Base-by-base conservation (phyloP, 2,113 vertebrate genomes). In the Saccopteryx leptura region DNA sequence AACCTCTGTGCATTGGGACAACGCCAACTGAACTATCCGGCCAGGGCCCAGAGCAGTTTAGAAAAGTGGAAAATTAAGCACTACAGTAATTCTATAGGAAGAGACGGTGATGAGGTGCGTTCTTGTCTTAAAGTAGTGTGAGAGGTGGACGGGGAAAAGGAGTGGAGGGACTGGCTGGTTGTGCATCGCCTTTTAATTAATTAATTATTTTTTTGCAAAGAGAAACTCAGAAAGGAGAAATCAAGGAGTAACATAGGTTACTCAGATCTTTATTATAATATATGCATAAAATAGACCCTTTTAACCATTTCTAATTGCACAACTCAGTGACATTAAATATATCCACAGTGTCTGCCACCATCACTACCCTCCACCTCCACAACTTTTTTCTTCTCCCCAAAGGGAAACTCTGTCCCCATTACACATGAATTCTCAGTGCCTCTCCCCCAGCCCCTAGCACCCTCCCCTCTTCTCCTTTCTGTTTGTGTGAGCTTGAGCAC, bases 41-140 rank as follows among this genome's bases (percentile, higher is more conserved):
- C 39, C 39, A 39, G 39, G 39, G 39, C 39, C 60, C 50, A 75
- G 85, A 82, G 56, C 33, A 26, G 24, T 18, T 65, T 81, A 69
- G 68, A 33, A 48, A 14, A 4, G 24, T 28, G 68, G 61, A 52
- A 58, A 5, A 56, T n/a, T 31, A 33, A 65, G 50, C 7, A 56
- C 58, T 58, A 1, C 0, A 28, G 0, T 31, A 13, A 14, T n/a
- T 19, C 54, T 61, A 1, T 18, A 8, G 19, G 58, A 54, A 17
- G 46, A 85, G 46, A 60, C 5, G 54, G 68, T 63, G 54, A 23
- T 4, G 0, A 46, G 23, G 21, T 18, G 17, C 7, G 11, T 23
- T 50, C 50, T 21, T 28, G 21, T 58, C 52, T 69, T 80, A 17
- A 52, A 56, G 1, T 3, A 66, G 28, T 4, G 13, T 11, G 39